Evolutionary conservation across 2,888 invertebrate genomes (phyloP).

Genomic region (Drosophila parthenogenetica): DNA sequence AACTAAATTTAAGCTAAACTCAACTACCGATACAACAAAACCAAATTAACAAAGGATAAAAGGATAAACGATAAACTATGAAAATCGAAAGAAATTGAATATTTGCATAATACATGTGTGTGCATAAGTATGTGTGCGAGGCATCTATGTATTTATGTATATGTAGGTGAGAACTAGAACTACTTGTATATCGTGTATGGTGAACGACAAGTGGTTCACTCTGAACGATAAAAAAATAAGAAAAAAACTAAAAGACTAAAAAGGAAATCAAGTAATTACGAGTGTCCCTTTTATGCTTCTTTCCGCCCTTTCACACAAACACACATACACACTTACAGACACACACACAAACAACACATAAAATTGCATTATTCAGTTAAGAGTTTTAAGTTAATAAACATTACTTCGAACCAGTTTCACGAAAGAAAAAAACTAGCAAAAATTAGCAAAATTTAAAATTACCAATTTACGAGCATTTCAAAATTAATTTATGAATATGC

Average conservation of each 20-base stretch:
- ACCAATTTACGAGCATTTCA: slow-evolving; percentile 57
- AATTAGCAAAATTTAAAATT: slow-evolving; percentile 83
- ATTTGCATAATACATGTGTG: slow-evolving; percentile 43
- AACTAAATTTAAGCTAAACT: slow-evolving; percentile 61
- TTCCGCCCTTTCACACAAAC: slow-evolving; percentile 47
- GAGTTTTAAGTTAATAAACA: slow-evolving; percentile 59
- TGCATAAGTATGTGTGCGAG: slow-evolving; percentile 1
- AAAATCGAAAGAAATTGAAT: slow-evolving; percentile 32
- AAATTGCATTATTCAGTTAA: slow-evolving; percentile 50
- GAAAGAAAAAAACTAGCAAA: slow-evolving; percentile 74
- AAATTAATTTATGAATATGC: slow-evolving; percentile 55
- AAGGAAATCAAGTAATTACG: slow-evolving; percentile 50
- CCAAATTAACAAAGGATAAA: slow-evolving; percentile 28
- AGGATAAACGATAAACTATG: background rate
- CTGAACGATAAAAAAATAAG: slow-evolving; percentile 14
- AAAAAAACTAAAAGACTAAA: slow-evolving; percentile 72
- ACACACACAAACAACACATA: slow-evolving; percentile 15
- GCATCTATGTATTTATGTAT: slow-evolving; percentile 6
- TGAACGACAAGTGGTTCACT: slow-evolving; percentile 44
- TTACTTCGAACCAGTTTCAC: slow-evolving; percentile 68
- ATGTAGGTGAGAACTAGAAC: slow-evolving; percentile 35
- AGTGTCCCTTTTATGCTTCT: slow-evolving; percentile 68
- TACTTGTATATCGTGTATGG: slow-evolving; percentile 31
- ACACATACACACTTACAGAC: slow-evolving; percentile 26
- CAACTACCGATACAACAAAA: slow-evolving; percentile 52